A percentile compares a stretch with the other conserved stretches of the same genome.
Evolutionary conservation across 92 coral and sea anemone genomes (phyloP).

Genomic region (Desmophyllum pertusum): DNA sequence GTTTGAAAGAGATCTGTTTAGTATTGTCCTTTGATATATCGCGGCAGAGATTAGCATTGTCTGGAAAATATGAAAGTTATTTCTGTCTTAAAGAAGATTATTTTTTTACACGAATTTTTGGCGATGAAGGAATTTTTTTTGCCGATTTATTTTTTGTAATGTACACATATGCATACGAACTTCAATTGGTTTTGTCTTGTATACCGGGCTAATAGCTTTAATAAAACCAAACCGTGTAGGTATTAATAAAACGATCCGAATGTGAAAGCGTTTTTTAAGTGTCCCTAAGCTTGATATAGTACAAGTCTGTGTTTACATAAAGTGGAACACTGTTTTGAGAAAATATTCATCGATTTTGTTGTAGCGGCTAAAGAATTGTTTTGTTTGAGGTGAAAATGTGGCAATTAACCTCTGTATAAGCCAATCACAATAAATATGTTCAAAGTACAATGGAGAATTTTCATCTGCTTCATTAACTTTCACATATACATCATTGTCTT

Average conservation of each 20-base stretch:
- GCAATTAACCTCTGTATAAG: slow-evolving; percentile 6
- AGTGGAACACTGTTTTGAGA: background rate
- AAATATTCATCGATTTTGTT: background rate
- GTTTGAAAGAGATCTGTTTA: background rate
- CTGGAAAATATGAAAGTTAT: background rate
- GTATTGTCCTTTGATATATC: background rate
- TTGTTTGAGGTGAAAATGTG: slow-evolving; percentile 9
- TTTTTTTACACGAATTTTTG: background rate
- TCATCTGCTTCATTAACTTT: background rate
- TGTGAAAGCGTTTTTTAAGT: background rate
- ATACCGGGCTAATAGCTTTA: background rate
- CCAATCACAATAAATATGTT: background rate
- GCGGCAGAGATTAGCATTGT: background rate
- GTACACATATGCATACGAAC: background rate
- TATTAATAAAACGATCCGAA: background rate
- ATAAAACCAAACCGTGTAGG: background rate
- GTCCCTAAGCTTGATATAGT: background rate
- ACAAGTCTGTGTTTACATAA: background rate
- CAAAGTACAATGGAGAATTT: background rate
- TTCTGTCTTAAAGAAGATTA: background rate
- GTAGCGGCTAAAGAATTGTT: background rate
- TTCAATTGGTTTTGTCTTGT: background rate
- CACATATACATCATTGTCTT: background rate
- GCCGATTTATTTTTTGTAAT: background rate
- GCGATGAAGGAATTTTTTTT: slow-evolving; percentile 13